These are phyloP conservation scores for Panthera tigris DNA, from an alignment of 2,113 vertebrate species.

Conservation along the genomic window DNA sequence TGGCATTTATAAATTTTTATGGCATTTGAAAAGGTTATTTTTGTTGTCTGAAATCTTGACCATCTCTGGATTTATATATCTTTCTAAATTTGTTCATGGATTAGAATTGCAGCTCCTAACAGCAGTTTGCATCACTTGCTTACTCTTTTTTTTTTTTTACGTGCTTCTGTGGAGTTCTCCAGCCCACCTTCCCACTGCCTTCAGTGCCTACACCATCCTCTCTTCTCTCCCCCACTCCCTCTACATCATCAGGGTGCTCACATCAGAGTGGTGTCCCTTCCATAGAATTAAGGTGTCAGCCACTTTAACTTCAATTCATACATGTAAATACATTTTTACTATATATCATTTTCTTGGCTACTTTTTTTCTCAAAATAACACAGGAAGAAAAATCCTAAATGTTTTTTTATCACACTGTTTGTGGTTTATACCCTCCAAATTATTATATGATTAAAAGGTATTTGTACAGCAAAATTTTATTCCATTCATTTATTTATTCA, in stretches of 20 bases:
- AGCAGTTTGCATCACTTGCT: neutral
- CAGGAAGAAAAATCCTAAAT: neutral
- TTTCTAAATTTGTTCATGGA: neutral
- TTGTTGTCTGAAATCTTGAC: neutral
- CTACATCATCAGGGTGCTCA: neutral
- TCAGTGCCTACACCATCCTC: neutral
- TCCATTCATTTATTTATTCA: neutral
- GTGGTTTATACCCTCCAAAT: neutral
- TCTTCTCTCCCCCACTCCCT: fast-evolving
- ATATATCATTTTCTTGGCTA: neutral
- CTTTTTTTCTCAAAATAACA: conserved; percentile 1
- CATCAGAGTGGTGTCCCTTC: neutral
- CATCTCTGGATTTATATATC: neutral
- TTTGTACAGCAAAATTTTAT: conserved; percentile 10
- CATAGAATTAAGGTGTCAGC: neutral
- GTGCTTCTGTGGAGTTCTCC: neutral
- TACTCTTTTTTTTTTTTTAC: too few species aligned
- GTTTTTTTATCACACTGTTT: neutral
- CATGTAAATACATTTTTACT: neutral
- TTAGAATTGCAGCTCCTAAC: neutral
- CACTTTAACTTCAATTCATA: neutral
- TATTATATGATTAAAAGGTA: neutral
- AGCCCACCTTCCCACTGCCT: too few species aligned
- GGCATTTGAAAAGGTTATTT: neutral
- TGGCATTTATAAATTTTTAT: neutral